Conservation (phyloP, 2,113 vertebrate genomes). For the Cervus canadensis region DNA sequence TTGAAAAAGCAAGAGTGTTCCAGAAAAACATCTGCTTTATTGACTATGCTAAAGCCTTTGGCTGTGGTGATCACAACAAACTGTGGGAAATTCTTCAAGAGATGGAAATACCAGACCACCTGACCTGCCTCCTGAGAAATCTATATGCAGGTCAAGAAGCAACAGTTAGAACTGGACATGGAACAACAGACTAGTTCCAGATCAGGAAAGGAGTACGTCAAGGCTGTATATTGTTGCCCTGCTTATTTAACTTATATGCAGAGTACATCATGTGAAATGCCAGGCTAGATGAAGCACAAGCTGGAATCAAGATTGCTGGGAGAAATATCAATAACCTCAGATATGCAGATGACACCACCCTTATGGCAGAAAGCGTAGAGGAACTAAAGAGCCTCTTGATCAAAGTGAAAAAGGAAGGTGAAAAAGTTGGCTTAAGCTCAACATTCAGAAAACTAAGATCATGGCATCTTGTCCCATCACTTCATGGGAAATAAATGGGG, state of each 20-base stretch:
- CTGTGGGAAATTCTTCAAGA: not conserved
- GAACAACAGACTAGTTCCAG: not conserved
- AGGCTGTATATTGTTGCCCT: not conserved
- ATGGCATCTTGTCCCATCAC: not conserved
- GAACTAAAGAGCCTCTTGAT: not conserved
- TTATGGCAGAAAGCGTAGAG: not conserved
- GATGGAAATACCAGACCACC: not conserved
- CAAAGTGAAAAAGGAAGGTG: not conserved
- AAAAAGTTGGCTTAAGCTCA: not conserved
- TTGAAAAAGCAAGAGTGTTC: not conserved
- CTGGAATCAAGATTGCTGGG: not conserved
- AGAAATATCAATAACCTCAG: not conserved
- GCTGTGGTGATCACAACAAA: not conserved
- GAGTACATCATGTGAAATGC: not conserved
- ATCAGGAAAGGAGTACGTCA: not conserved
- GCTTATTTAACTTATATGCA: not conserved
- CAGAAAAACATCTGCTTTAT: not conserved
- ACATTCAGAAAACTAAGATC: not conserved
- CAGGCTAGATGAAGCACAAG: not conserved
- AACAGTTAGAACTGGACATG: not conserved
- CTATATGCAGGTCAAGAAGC: not conserved
- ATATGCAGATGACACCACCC: not conserved
- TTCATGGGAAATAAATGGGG: not conserved
- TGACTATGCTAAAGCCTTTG: not conserved
- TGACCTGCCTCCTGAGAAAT: not conserved